phyloP scores from a whole-genome alignment of 2,888 invertebrate species.

The Brachylomia viminalis region DNA sequence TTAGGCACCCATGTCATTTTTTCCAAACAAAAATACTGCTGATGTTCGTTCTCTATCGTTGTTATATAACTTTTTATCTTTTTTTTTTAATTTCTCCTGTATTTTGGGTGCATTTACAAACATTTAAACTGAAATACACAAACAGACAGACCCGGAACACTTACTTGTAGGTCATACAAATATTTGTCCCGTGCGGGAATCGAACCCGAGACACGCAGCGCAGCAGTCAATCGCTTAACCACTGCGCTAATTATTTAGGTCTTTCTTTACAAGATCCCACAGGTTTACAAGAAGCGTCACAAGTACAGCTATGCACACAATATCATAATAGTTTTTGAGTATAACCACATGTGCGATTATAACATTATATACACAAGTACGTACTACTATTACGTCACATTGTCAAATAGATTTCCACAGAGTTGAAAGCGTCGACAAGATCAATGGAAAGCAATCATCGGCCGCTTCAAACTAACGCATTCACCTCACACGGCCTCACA shows the following conservation, averaged over 20 bases:
- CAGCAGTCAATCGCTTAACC: too few relatives aligned
- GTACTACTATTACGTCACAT: background rate
- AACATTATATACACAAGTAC: background rate
- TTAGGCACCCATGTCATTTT: background rate
- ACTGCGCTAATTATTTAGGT: too few relatives aligned
- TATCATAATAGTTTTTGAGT: background rate
- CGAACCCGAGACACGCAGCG: too few relatives aligned
- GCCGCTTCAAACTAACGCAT: constrained; percentile 20
- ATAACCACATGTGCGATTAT: background rate
- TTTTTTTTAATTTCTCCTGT: too few relatives aligned
- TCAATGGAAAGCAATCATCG: constrained; percentile 50
- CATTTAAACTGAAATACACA: too few relatives aligned
- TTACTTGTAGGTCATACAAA: too few relatives aligned
- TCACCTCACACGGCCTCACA: constrained; percentile 7
- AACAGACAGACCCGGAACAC: too few relatives aligned
- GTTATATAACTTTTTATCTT: too few relatives aligned
- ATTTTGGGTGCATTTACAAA: too few relatives aligned
- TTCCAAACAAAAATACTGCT: too few relatives aligned
- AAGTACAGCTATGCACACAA: background rate
- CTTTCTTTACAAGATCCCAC: background rate
- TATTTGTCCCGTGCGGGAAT: too few relatives aligned
- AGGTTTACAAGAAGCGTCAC: background rate
- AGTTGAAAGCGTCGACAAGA: constrained; percentile 20
- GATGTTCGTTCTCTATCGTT: too few relatives aligned
- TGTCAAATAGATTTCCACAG: constrained; percentile 6